Evolutionary conservation across 92 coral and sea anemone genomes (phyloP).

Genomic region (Porites rus): DNA sequence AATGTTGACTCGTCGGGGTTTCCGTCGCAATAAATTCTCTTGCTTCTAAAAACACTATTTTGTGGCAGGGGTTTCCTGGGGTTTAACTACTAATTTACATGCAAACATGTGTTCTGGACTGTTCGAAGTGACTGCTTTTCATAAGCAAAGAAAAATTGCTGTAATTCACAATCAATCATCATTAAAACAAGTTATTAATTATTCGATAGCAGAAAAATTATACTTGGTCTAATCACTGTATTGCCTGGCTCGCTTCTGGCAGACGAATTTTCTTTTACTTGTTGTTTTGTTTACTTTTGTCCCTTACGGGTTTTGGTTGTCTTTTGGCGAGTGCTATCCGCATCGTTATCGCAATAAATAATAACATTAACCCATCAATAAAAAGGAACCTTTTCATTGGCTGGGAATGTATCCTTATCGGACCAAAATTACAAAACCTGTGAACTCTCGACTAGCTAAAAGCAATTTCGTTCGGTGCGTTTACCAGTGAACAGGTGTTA

Average conservation of each 20-base stretch:
- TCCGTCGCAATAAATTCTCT: neutral
- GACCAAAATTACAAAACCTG: neutral
- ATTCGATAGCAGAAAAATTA: neutral
- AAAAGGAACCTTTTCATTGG: slow-evolving; percentile 21
- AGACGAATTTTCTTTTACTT: neutral
- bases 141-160: neutral
- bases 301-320: slow-evolving; percentile 31
- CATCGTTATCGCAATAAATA: slow-evolving; percentile 16
- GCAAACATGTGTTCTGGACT: slow-evolving; percentile 8
- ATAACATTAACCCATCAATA: slow-evolving; percentile 28
- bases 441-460: neutral
- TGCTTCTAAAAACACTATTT: neutral
- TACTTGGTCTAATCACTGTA: neutral
- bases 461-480: neutral
- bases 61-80: neutral
- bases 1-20: neutral
- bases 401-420: neutral
- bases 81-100: slow-evolving; percentile 4
- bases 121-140: neutral
- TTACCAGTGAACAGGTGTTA: slow-evolving; percentile 11
- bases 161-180: neutral
- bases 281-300: slow-evolving; percentile 24
- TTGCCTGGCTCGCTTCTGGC: neutral
- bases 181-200: neutral
- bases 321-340: slow-evolving; percentile 27